Evolutionary conservation across 2,113 vertebrate genomes (phyloP).

Genomic region (cattle (Bos taurus)): ARS-UCD2.0 NC_037332.1:114921501-114922000

Average conservation of each 20-base stretch:
- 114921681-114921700: rapidly evolving
- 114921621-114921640: not conserved
- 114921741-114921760: rapidly evolving
- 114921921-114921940: not conserved
- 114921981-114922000: not conserved
- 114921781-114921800: rapidly evolving
- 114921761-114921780: not conserved
- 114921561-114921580: not conserved
- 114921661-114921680: rapidly evolving
- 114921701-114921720: not conserved
- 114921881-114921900: rapidly evolving
- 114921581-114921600: rapidly evolving
- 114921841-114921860: too few species aligned
- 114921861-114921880: not conserved
- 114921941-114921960: not conserved
- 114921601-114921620: not conserved
- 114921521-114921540: not conserved
- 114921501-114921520: not conserved
- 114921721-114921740: rapidly evolving
- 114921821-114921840: not conserved
- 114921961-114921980: not conserved
- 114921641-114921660: not conserved
- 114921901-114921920: not conserved
- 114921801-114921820: not conserved
- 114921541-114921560: not conserved